Evolutionary conservation across 1,140 invertebrate species (phyloP), one percentile per base, ranked within the genome.

Genomic region (Babylonia areolata): DNA sequence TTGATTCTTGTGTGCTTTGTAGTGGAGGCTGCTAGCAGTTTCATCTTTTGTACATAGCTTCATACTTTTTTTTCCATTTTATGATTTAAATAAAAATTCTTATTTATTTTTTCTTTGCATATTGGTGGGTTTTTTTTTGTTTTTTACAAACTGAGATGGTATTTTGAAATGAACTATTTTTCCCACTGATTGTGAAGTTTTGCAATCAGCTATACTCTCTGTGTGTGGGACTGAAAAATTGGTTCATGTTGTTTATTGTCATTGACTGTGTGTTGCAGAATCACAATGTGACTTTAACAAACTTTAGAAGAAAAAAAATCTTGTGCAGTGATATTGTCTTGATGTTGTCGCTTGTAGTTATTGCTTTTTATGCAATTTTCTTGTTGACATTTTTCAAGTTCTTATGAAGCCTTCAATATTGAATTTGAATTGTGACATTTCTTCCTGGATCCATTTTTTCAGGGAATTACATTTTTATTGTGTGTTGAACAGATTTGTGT

Each of bases 131-230:
- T n/a, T n/a, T n/a, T n/a, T n/a, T n/a, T 37, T 39, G 15, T 37
- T 15, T 84, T 84, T 46, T 31, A 75, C 58, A 84, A 40, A 46
- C 42, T 37, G n/a, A 69, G 69, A 84, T 73, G 82, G 54, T 84
- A 84, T 84, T 84, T 84, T 84, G 33, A 84, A 73, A 84, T 35
- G 69, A 46, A 77, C 75, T 42, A 46, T 84, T 69, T 84, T 73
- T 84, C 75, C 69, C 58, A 9, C 82, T 84, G 82, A 84, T 84
- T 84, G 82, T 84, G 82, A 84, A 46, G 40, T 84, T 73, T 84
- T 84, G 82, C 82, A 84, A 75, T 84, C 82, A 84, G 82, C 40
- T 84, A 69, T 84, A 84, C 20, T 84, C 82, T 73, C 3, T 75
- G 39, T 82, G 64, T 82, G 37, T 58, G 51, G 37, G 37, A 69